phyloP scores from a whole-genome alignment of 2,113 vertebrate species.

The Hipposideros armiger region DNA sequence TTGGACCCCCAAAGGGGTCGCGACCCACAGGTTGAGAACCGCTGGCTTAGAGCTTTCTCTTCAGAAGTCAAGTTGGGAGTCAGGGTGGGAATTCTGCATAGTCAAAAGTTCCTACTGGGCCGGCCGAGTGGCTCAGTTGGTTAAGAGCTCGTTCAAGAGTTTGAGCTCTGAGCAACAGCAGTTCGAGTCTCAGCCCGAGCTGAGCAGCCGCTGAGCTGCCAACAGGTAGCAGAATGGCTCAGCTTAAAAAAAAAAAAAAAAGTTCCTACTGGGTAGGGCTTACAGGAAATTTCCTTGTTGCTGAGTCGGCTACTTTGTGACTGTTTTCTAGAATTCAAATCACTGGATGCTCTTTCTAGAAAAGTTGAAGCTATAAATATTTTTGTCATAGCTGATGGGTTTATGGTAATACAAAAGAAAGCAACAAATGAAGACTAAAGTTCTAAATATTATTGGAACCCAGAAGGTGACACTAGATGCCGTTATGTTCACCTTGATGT shows the following conservation, averaged over 20 bases:
- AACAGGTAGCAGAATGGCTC: too few relatives aligned
- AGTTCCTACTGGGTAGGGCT: neutral
- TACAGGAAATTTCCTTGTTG: neutral
- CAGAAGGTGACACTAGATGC: neutral
- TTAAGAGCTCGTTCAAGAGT: too few relatives aligned
- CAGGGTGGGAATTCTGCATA: neutral
- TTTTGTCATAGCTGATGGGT: neutral
- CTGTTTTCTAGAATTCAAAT: constrained; percentile 27
- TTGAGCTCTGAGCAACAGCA: too few relatives aligned
- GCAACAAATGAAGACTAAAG: neutral
- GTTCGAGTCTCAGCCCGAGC: too few relatives aligned
- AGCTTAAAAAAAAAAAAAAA: too few relatives aligned
- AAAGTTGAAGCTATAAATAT: neutral
- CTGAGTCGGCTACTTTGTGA: neutral
- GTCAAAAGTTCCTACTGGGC: neutral
- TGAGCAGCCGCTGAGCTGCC: too few relatives aligned
- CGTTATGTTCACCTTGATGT: neutral
- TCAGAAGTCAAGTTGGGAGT: neutral
- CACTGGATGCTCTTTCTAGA: neutral
- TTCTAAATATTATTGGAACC: neutral
- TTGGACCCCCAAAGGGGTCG: too few relatives aligned
- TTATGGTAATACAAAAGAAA: neutral
- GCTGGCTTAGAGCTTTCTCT: neutral
- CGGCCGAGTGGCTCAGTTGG: too few relatives aligned
- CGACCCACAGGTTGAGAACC: too few relatives aligned